Base-by-base conservation (phyloP, 2,113 vertebrate genomes). In the Pithys albifrons region DNA sequence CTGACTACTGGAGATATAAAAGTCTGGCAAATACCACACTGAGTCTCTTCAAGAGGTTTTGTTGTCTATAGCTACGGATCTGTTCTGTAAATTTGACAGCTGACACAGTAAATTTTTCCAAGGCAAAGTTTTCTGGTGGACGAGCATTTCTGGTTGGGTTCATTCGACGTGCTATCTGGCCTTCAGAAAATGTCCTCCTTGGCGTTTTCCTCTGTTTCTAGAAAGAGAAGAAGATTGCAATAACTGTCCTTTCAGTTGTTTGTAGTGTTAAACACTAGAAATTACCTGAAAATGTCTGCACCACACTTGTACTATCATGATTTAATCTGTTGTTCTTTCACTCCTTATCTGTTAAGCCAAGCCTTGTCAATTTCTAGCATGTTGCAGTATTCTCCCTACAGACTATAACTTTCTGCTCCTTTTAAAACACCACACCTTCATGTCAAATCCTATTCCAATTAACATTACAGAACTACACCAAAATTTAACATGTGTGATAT, bases 81-180 rank as follows among this genome's bases (percentile, higher is more conserved):
- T 98, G 97, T 69, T 98, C 98, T 67, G 98, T 96, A 83, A 98
- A 97, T 73, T 93, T 97, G 39, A 96, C 52, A 3, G 98, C 97
- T 0, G 98, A 98, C 61, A 97, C 33, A 8, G 98, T 95, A 48
- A 98, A 98, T 35, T 98, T 98, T 94, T 99, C 99, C 69, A 99
- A 96, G 4, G 97, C 99, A 95, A 99, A 99, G 61, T 99, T 99
- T 96, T 99, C 99, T 0, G 98, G 99, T 11, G 99, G 99, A 45
- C 99, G 98, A 11, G 99, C 99, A 14, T 98, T 99, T 41, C 99
- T 98, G 14, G 98, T 97, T 3, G 99, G 99, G 96, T 99, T 99
- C 54, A 95, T 96, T 61, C 99, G 98, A 65, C 99, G 98, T 12
- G 98, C 79, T 61, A 98, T 95, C 69, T 98, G 97, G 19, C 96